Base-by-base conservation (phyloP, 2,113 vertebrate genomes). In the Cinclus mexicanus region DNA sequence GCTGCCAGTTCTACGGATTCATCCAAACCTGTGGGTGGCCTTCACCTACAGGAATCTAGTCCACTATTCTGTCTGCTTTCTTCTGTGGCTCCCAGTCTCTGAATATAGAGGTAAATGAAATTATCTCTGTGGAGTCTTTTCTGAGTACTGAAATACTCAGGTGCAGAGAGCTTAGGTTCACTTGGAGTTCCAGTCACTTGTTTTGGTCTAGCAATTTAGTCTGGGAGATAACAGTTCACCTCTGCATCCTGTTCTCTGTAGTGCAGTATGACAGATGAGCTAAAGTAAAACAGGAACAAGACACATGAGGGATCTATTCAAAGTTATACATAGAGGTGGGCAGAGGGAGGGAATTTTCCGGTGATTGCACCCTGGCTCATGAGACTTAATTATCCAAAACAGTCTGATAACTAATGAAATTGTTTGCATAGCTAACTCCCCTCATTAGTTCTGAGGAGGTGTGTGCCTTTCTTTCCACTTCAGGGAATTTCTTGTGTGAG, bases 381-480 rank as follows among this genome's bases (percentile, higher is more conserved):
- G 82, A 92, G 86, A 90, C 41, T 79, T 88, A 79, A 82, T 90
- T 78, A 80, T 57, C 71, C 47, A 46, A 39, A 86, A 18, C 23
- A 18, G 53, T 76, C 75, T 76, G 57, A 93, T 91, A 94, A 53
- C 71, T 94, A 90, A 57, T 91, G 68, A 88, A 64, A 93, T 91
- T 56, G 41, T 89, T 93, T 94, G 76, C 92, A 52, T 87, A 93
- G 63, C 57, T 88, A 74, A 87, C 44, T 87, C 57, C 61, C n/a
- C 37, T 79, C 65, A 64, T 88, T 64, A 86, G 47, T 89, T 94
- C 41, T 89, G 72, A 72, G 84, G 82, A 94, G 63, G 15, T 92
- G 12, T 64, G 59, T 50, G 46, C 24, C 42, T 77, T 76, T 61
- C 64, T 95, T 91, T 92, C 72, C 29, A 67, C 70, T 67, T 64